phyloP scores from a whole-genome alignment of 2,888 invertebrate genomes.

The Craniophora ligustri region DNA sequence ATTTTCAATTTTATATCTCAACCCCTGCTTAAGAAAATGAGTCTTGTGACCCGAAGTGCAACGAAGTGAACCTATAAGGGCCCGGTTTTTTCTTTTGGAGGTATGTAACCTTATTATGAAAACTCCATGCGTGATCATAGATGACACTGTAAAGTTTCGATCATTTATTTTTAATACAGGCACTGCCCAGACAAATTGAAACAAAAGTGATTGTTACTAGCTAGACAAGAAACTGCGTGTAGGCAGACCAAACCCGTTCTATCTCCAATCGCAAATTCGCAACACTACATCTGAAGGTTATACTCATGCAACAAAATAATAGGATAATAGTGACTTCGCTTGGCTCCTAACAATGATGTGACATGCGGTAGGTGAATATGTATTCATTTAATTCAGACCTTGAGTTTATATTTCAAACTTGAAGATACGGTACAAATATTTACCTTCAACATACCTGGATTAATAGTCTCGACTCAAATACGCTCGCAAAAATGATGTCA shows the following conservation, averaged over 20 bases:
- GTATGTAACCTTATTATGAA: no score
- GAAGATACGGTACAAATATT: slow-evolving; percentile 21
- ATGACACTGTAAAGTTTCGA: no score
- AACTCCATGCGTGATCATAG: no score
- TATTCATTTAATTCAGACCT: slow-evolving; percentile 32
- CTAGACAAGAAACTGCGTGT: slow-evolving; percentile 15
- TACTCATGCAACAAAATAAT: slow-evolving; percentile 19
- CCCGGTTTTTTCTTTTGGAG: no score
- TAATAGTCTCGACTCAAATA: slow-evolving; percentile 7
- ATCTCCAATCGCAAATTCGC: slow-evolving; percentile 32
- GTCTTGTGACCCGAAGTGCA: no score
- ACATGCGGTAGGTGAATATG: slow-evolving; percentile 31
- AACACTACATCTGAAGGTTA: slow-evolving; percentile 39
- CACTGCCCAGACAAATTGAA: neutral
- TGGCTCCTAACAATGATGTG: slow-evolving; percentile 37
- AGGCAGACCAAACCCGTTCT: slow-evolving; percentile 32
- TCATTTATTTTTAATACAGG: neutral
- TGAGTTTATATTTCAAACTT: slow-evolving; percentile 16
- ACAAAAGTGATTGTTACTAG: neutral
- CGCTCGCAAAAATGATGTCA: slow-evolving; percentile 35
- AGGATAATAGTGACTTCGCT: slow-evolving; percentile 12
- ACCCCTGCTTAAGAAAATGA: no score
- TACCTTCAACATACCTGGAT: slow-evolving; percentile 31
- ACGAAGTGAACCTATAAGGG: no score
- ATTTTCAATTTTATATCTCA: no score